Base-by-base conservation (phyloP, 2,888 invertebrate species). In the Drosophila anomalata region DNA sequence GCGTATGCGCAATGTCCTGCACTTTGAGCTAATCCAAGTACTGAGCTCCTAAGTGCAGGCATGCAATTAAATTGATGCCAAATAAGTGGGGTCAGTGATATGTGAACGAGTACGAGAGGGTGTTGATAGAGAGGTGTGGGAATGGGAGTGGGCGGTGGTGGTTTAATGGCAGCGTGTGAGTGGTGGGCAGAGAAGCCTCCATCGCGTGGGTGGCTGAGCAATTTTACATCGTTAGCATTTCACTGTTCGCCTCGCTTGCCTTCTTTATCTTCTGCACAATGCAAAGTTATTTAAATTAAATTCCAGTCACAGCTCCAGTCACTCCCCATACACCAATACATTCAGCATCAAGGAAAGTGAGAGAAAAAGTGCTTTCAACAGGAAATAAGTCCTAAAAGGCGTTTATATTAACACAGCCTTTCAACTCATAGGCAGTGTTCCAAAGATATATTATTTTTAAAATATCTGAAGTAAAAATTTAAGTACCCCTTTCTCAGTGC, bases 261-360 rank as follows among this genome's bases (percentile, higher is more conserved):
- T 26, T 60, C 66, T 66, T 58, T 68, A 33, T 33, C 42, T 66
- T 47, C 46, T 42, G 48, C 44, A 39, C 69, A 51, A 71, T 62
- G 77, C 63, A 68, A 77, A 87, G 87, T 75, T 87, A 82, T 82
- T 82, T 82, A 87, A 82, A 85, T 87, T 87, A 82, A 82, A 82
- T 82, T 82, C 82, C 85, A 65, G 42, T 58, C 55, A 69, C 54
- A 59, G 58, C 53, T 66, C 33, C 53, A 54, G 44, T 39, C 66
- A 46, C 17, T 65, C 22, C 29, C 44, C 51, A 44, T 33, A n/a
- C 65, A 20, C 11, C 14, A 12, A 41, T 26, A 22, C 51, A n/a
- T 51, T 31, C 67, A 61, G 48, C 48, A 55, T 47, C 54, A 62
- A 24, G 11, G 48, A 51, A 53, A 60, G 61, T 26, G 24, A 24